These are phyloP conservation scores for Myrmecophaga tridactyla DNA, from an alignment of 2,113 vertebrate species.

Conservation along the genomic window DNA sequence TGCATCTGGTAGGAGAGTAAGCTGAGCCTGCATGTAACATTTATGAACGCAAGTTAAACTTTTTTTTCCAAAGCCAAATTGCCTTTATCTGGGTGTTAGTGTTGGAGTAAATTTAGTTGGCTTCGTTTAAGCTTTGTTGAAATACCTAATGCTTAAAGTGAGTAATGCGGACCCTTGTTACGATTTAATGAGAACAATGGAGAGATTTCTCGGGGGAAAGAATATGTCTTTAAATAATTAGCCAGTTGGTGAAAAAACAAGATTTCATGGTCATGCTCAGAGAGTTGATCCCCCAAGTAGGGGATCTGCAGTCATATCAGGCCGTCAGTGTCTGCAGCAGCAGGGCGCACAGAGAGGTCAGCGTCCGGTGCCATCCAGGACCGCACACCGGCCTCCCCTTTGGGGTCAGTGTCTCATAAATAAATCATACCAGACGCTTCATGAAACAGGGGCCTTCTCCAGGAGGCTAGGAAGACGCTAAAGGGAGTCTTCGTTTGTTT, in stretches of 20 bases:
- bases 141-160: conserved; percentile 63
- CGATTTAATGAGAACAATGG: conserved; percentile 46
- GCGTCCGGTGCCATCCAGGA: conserved; percentile 50
- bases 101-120: not conserved
- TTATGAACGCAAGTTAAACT: conserved; percentile 57
- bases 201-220: conserved; percentile 61
- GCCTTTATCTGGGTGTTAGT: not conserved
- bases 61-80: conserved; percentile 60
- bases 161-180: conserved; percentile 61
- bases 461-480: not conserved
- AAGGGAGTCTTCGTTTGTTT: not conserved
- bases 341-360: conserved; percentile 63
- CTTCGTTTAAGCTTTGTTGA: conserved; percentile 63
- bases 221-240: conserved; percentile 51
- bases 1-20: conserved; percentile 43
- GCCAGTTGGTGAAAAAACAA: not conserved
- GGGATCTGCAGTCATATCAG: conserved; percentile 67
- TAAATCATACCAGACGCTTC: conserved; percentile 63
- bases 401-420: conserved; percentile 67
- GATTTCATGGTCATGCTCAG: conserved; percentile 43
- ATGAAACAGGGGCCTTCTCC: conserved; percentile 31
- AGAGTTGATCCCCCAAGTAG: conserved; percentile 41
- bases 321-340: conserved; percentile 44
- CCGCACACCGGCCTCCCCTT: conserved; percentile 48
- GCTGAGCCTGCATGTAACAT: conserved; percentile 52